Percentiles rank a stretch among this genome's conserved stretches.
phyloP scores from a whole-genome alignment of 2,797 vertebrate genomes.

The Phylloscopus collybita region DNA sequence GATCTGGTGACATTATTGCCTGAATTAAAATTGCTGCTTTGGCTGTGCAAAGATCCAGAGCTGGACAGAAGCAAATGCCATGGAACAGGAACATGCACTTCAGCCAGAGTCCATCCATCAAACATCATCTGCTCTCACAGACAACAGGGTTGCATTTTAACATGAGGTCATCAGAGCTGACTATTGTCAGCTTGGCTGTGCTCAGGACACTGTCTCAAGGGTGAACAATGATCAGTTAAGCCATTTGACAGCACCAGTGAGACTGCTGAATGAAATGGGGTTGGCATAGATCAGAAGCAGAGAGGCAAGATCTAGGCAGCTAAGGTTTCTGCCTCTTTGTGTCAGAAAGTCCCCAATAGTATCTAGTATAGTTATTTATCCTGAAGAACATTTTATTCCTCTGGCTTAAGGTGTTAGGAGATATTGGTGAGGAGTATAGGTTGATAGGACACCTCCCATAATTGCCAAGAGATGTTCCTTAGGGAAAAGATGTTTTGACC shows the following conservation, averaged over 20 bases:
- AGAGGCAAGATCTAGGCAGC: neutral
- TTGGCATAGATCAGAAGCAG: neutral
- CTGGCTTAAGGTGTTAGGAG: neutral
- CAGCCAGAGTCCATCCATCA: neutral
- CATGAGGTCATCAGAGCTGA: neutral
- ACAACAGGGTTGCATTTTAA: neutral
- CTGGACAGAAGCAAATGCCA: neutral
- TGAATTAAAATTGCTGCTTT: neutral
- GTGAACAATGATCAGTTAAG: neutral
- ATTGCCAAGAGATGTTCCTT: neutral
- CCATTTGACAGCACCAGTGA: neutral
- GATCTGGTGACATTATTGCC: neutral
- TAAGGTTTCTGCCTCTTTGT: neutral
- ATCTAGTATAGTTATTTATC: neutral
- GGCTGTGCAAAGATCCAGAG: neutral
- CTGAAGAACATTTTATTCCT: neutral
- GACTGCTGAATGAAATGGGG: neutral
- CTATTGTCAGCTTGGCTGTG: neutral
- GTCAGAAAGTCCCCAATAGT: neutral
- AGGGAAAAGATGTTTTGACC: neutral
- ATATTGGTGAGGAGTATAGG: neutral
- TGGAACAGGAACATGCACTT: fast-evolving
- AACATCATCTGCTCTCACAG: neutral
- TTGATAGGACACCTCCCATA: neutral
- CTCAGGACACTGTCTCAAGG: neutral